Evolutionary conservation across 1,140 invertebrate genomes (phyloP), one percentile per base, ranked within the genome.

Genomic region (Pseudomyrmex cubaensis): DNA sequence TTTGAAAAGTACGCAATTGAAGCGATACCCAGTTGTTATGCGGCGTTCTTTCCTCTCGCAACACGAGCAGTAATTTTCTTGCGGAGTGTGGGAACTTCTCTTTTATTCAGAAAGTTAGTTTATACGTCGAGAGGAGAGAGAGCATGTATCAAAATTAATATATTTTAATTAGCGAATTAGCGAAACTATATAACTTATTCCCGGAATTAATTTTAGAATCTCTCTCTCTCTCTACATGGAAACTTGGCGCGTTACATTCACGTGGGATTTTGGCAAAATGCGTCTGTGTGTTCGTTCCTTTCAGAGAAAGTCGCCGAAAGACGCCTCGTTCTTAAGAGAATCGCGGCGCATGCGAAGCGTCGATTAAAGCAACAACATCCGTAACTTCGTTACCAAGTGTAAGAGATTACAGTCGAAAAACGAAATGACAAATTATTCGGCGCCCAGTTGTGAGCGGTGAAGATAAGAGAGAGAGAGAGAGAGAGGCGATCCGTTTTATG

Each of bases 341-440:
- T 20, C 17, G 54, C 10, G 48, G 15, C 35, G 35, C 76, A 78
- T 78, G 64, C 56, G 50, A 80, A 80, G 64, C 35, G 10, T 72
- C 67, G 20, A 80, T 80, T 72, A 59, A 80, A 59, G 22, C 44
- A 72, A 61, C 76, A 72, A 80, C 52, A 25, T 72, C n/a, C 10
- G 76, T 72, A 70, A 78, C 46, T 72, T 35, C 35, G 35, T 35
- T 35, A 7, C n/a, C 15, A 50, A 59, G 59, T 17, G 17, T 59
- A 72, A 61, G 22, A 67, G n/a, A 80, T 59, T 59, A 50, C 22
- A 35, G 20, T 80, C 22, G 59, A 35, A 72, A 59, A 80, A 57
- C 48, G 54, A 70, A 70, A 72, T 59, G 56, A 59, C 54, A 70
- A 70, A 70, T 80, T 80, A 70, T 48, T n/a, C 54, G 15, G 17